These are phyloP conservation scores for Catocala sponsa DNA, from an alignment of 2,888 invertebrate genomes.

Conservation along the genomic window DNA sequence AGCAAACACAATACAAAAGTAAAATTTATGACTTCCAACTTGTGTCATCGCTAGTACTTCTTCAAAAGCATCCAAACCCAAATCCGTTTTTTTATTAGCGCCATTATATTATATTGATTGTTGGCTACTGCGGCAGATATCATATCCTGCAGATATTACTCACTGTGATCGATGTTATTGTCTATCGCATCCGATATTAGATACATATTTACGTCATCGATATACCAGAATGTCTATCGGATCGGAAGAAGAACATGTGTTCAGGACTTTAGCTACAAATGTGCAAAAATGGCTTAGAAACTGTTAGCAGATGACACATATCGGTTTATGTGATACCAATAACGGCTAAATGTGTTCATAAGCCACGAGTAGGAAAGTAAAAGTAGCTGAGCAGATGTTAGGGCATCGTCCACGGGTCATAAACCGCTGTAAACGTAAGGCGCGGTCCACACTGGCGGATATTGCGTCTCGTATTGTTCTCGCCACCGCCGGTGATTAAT, in stretches of 20 bases:
- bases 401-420: constrained; percentile 56
- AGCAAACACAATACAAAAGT: too few relatives aligned
- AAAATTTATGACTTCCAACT: too few relatives aligned
- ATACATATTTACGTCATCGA: constrained; percentile 12
- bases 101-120: constrained; percentile 1
- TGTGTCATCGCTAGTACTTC: too few relatives aligned
- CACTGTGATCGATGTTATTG: constrained; percentile 13
- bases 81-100: background rate
- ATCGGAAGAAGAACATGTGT: constrained; percentile 4
- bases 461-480: constrained; percentile 73
- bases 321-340: constrained; percentile 31
- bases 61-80: too few relatives aligned
- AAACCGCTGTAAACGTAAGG: constrained; percentile 53
- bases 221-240: background rate
- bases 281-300: constrained; percentile 15
- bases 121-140: background rate
- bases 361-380: constrained; percentile 43
- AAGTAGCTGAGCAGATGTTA: constrained; percentile 50
- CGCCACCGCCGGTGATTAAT: constrained; percentile 60
- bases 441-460: constrained; percentile 66
- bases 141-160: constrained; percentile 8
- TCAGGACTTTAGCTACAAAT: background rate
- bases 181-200: constrained; percentile 8
- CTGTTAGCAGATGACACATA: constrained; percentile 41
- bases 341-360: constrained; percentile 17